Conservation (phyloP, 2,888 invertebrate genomes). For the Calameuta idolon region DNA sequence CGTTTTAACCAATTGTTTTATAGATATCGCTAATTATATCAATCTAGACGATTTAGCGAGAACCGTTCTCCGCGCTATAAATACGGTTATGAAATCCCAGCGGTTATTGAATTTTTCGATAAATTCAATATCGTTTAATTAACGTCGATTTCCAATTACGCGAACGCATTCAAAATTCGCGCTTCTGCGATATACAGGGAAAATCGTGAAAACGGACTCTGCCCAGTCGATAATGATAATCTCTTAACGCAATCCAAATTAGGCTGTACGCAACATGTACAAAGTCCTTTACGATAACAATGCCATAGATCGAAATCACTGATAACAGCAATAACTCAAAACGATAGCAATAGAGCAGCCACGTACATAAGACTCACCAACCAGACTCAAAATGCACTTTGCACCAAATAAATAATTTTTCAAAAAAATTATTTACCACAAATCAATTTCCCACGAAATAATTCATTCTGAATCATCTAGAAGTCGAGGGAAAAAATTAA, state of each 20-base stretch:
- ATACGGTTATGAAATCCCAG: not conserved
- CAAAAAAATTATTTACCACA: not conserved
- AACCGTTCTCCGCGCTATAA: not conserved
- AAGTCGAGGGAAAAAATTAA: not conserved
- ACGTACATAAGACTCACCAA: not conserved
- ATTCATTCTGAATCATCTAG: not conserved
- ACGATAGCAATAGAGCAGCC: not conserved
- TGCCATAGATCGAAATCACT: slow-evolving; percentile 54
- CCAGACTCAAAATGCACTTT: not conserved
- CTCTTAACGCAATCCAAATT: slow-evolving; percentile 54
- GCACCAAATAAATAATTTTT: not conserved
- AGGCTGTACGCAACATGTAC: slow-evolving; percentile 44
- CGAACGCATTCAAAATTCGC: not conserved
- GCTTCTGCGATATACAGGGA: not conserved
- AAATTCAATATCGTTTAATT: not conserved
- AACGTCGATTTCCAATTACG: not conserved
- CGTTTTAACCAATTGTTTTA: not conserved
- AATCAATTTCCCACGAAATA: not conserved
- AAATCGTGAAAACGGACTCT: not conserved
- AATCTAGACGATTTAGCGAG: not conserved
- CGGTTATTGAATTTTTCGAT: not conserved
- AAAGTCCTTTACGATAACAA: slow-evolving; percentile 54
- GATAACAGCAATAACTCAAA: slow-evolving; percentile 39
- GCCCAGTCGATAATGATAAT: slow-evolving; percentile 36
- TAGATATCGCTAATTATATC: not conserved